Evolutionary conservation across 2,113 vertebrate genomes (phyloP).

Genomic region (Platysteira castanea): DNA sequence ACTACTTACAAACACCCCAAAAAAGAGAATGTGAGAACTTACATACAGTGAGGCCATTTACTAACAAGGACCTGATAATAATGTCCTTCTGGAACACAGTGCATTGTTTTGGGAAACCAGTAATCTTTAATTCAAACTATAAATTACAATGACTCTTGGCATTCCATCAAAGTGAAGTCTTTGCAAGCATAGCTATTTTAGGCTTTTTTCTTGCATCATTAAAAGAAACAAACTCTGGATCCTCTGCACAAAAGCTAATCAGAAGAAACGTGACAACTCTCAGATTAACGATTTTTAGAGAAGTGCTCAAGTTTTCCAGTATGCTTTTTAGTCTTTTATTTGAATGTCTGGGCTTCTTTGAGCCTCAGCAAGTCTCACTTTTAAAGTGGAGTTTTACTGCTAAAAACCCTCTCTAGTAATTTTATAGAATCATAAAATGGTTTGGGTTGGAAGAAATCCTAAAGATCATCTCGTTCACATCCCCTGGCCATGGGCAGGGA

Average conservation of each 20-base stretch:
- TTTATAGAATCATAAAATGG: neutral
- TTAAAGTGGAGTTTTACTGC: neutral
- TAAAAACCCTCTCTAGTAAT: neutral
- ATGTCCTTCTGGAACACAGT: neutral
- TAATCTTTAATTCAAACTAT: slow-evolving; percentile 28
- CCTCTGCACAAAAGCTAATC: neutral
- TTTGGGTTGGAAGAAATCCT: neutral
- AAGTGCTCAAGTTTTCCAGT: neutral
- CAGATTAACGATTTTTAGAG: neutral
- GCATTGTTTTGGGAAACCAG: slow-evolving; percentile 26
- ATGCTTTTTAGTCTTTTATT: neutral
- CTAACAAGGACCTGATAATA: neutral
- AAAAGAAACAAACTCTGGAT: neutral
- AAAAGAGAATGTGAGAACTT: neutral
- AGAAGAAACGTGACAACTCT: neutral
- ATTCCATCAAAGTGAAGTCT: slow-evolving; percentile 34
- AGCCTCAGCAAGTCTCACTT: neutral
- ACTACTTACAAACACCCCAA: neutral
- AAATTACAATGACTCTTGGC: slow-evolving; percentile 38
- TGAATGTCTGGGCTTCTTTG: neutral
- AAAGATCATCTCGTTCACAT: neutral
- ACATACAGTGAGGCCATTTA: neutral
- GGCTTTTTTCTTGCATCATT: neutral
- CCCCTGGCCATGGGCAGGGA: neutral
- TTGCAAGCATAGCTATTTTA: neutral